These are phyloP conservation scores for Ficedula albicollis DNA, from an alignment of 2,797 vertebrate species.

Conservation along the genomic window DNA sequence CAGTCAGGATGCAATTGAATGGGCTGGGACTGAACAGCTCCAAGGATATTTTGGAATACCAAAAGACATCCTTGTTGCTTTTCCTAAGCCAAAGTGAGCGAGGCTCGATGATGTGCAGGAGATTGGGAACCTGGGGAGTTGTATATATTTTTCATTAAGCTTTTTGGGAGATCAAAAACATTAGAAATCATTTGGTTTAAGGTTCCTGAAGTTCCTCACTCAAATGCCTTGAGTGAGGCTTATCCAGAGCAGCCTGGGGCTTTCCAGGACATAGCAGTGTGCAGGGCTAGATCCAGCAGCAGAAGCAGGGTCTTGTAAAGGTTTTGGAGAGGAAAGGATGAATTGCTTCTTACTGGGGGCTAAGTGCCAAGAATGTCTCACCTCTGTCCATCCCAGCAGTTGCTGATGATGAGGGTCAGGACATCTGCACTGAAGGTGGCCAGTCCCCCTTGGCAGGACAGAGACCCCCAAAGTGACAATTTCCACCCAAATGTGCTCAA, in stretches of 20 bases:
- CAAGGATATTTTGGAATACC: not conserved
- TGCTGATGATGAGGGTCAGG: not conserved
- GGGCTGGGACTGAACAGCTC: not conserved
- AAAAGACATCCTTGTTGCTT: not conserved
- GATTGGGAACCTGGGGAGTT: not conserved
- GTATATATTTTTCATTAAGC: not conserved
- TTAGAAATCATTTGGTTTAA: not conserved
- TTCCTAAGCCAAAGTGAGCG: not conserved
- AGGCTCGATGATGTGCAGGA: accelerated
- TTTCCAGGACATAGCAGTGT: not conserved
- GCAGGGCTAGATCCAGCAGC: accelerated
- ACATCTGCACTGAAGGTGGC: accelerated
- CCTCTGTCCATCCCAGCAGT: accelerated
- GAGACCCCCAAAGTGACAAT: not conserved
- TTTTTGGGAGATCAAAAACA: not conserved
- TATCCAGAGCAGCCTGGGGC: not conserved
- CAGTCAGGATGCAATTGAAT: accelerated
- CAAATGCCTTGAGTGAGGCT: not conserved
- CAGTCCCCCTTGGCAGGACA: not conserved
- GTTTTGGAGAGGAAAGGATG: not conserved
- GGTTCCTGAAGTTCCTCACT: not conserved
- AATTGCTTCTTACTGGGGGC: not conserved
- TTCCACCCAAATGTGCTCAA: not conserved
- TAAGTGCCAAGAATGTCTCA: not conserved
- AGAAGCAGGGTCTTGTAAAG: not conserved